Evolutionary conservation across 2,888 invertebrate species (phyloP).

Genomic region (Spialia ferax): DNA sequence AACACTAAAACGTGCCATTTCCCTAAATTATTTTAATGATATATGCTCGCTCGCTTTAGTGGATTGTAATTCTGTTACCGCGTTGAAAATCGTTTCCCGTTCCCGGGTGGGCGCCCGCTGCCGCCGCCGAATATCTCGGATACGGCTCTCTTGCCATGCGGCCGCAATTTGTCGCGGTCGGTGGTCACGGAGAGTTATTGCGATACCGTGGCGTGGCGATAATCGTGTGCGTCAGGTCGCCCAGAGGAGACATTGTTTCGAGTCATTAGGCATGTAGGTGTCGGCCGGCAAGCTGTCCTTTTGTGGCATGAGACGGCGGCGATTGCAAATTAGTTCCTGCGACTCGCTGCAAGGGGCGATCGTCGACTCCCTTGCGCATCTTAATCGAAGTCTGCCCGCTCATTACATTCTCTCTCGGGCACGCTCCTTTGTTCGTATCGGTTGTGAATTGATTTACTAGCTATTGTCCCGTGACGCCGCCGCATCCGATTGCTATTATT

Average conservation of each 20-base stretch:
- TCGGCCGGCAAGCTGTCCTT: constrained; percentile 58
- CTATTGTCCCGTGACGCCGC: constrained; percentile 64
- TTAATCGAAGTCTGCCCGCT: constrained; percentile 62
- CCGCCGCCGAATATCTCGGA: constrained; percentile 54
- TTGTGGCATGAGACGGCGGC: constrained; percentile 58
- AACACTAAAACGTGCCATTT: constrained; percentile 77
- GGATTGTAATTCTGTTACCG: constrained; percentile 69
- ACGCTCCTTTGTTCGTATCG: constrained; percentile 66
- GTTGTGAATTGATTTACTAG: constrained; percentile 75
- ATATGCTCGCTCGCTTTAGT: constrained; percentile 68
- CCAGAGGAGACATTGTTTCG: constrained; percentile 57
- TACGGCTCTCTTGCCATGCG: constrained; percentile 51
- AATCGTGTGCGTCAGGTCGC: constrained; percentile 51
- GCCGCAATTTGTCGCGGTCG: constrained; percentile 55
- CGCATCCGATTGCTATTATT: constrained; percentile 53
- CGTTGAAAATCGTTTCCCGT: constrained; percentile 60
- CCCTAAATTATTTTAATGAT: constrained; percentile 79
- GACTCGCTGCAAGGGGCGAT: constrained; percentile 51
- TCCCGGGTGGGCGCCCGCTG: constrained; percentile 46
- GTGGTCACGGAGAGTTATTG: constrained; percentile 47
- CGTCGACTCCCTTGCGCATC: constrained; percentile 64
- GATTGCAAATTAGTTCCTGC: constrained; percentile 62
- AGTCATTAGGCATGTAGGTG: constrained; percentile 69
- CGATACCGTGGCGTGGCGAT: constrained; percentile 44
- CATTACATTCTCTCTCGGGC: constrained; percentile 50